phyloP scores from a whole-genome alignment of 1,140 invertebrate species.

The Tetragnatha versicolor region DNA sequence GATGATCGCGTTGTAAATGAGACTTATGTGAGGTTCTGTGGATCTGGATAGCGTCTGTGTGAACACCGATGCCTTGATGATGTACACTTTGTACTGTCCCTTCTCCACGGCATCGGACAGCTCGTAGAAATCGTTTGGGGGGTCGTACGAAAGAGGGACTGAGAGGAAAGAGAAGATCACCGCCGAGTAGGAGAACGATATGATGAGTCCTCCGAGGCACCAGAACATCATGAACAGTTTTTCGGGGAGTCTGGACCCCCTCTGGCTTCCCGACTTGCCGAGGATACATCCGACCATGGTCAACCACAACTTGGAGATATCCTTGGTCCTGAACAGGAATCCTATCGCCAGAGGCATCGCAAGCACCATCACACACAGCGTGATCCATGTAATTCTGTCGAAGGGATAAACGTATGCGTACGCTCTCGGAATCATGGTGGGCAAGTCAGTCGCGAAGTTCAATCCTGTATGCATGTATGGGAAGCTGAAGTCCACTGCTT shows the following conservation, averaged over 20 bases:
- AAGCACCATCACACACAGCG: no score
- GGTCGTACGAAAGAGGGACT: background rate
- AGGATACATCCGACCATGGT: no score
- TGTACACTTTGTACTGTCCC: background rate
- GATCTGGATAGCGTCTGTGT: background rate
- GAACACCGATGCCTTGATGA: background rate
- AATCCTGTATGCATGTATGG: background rate
- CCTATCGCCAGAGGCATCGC: no score
- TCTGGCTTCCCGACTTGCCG: no score
- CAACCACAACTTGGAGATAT: no score
- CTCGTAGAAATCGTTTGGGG: background rate
- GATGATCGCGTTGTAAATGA: background rate
- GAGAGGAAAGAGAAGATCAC: background rate
- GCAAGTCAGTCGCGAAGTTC: background rate
- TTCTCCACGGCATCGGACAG: background rate
- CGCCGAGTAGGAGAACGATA: slow-evolving; percentile 10
- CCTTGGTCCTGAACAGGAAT: no score
- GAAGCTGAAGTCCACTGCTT: background rate
- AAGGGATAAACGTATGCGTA: no score
- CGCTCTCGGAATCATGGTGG: no score
- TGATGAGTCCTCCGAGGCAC: no score
- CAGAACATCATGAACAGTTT: no score
- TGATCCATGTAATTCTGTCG: no score
- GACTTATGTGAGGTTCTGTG: background rate
- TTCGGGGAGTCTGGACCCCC: no score